These are phyloP conservation scores for Peromyscus leucopus DNA, from an alignment of 2,113 vertebrate genomes.

Conservation along the genomic window DNA sequence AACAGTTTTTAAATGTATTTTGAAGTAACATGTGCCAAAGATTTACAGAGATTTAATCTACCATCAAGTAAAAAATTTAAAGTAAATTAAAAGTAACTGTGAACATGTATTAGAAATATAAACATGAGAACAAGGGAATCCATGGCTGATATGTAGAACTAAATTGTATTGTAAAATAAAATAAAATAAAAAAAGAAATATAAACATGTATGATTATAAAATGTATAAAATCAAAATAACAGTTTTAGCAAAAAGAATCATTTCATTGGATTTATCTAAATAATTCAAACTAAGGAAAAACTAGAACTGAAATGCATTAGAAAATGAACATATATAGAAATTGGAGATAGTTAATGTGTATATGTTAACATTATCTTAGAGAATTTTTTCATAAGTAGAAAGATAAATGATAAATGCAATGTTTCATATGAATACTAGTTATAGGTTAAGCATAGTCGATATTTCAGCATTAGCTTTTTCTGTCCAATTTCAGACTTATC, in stretches of 20 bases:
- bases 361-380: constrained; percentile 34
- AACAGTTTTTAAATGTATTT: constrained; percentile 62
- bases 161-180: no score
- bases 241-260: neutral
- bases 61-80: constrained; percentile 16
- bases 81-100: neutral
- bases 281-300: constrained; percentile 1
- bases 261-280: constrained; percentile 37
- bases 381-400: neutral
- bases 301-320: neutral
- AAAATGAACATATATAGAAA: constrained; percentile 49
- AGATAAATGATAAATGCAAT: neutral
- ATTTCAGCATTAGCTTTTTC: constrained; percentile 25
- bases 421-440: constrained; percentile 27
- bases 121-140: neutral
- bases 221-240: neutral
- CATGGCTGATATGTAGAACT: no score
- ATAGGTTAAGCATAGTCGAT: neutral
- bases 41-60: neutral
- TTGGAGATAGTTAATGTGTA: constrained; percentile 28
- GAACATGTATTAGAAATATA: neutral
- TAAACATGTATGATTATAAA: neutral
- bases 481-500: constrained; percentile 11
- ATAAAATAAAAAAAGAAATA: neutral
- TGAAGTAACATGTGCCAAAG: constrained; percentile 56